These are phyloP conservation scores for Troglohyphantes excavatus DNA, from an alignment of 2,888 invertebrate species.

Conservation along the genomic window DNA sequence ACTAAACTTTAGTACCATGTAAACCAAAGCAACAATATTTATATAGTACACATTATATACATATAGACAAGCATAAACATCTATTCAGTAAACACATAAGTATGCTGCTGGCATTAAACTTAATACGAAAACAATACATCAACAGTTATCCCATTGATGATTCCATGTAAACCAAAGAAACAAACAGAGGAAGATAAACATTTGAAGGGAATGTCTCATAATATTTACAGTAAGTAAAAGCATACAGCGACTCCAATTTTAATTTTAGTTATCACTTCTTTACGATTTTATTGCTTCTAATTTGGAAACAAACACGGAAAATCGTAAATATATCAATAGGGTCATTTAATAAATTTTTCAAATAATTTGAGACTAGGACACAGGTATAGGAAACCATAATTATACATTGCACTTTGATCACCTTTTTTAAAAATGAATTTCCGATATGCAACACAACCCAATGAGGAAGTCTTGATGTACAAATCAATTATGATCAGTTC, in stretches of 20 bases:
- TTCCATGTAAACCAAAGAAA: neutral
- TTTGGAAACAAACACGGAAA: neutral
- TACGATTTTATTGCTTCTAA: neutral
- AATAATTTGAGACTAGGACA: slow-evolving; percentile 2
- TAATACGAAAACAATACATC: neutral
- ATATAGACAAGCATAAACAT: slow-evolving; percentile 62
- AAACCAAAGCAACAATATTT: slow-evolving; percentile 59
- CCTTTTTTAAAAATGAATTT: neutral
- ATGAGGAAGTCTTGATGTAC: neutral
- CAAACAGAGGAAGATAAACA: slow-evolving; percentile 10
- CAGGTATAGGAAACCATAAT: neutral
- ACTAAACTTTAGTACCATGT: slow-evolving; percentile 52
- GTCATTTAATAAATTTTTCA: neutral
- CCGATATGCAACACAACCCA: neutral
- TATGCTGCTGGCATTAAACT: slow-evolving; percentile 25
- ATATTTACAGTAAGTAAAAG: slow-evolving; percentile 25
- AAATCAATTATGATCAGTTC: neutral
- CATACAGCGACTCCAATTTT: no score
- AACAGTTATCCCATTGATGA: neutral
- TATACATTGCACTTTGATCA: neutral
- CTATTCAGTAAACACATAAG: slow-evolving; percentile 12
- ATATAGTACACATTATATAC: slow-evolving; percentile 64
- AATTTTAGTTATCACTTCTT: neutral
- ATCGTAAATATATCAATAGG: neutral
- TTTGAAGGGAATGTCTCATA: slow-evolving; percentile 34